Evolutionary conservation across 2,888 invertebrate species (phyloP), one percentile per base, ranked within the genome.

Genomic region (Tribolium freemani): DNA sequence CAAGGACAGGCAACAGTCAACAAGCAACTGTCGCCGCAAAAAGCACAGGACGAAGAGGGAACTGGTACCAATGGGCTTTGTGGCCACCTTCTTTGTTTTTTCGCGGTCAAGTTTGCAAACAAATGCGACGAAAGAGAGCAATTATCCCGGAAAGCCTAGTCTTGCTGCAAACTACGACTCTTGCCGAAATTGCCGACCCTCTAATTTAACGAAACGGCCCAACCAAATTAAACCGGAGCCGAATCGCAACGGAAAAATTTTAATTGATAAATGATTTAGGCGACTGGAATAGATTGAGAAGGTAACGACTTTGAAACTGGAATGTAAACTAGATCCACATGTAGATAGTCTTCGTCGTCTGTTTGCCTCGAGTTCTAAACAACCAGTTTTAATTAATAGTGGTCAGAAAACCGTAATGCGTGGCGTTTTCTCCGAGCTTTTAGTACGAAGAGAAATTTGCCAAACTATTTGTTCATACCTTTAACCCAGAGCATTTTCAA

Each of bases 101-200:
- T 70, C 60, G 69, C 63, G 69, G 63, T 61, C 61, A 61, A 69
- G 69, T 70, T 70, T 70, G 56, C 30, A 69, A 69, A 69, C 53
- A 68, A 68, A 57, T 68, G 58, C 13, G 20, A 6, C n/a, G 64
- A 31, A 56, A 20, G 21, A 45, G 38, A 57, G 57, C 38, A 16
- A 57, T 57, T 56, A 56, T 56, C 21, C 21, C 13, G 46, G 45
- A n/a, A 20, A 38, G 26, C 26, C 26, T 26, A 26, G 26, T 26
- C 26, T 26, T 26, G 26, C 26, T 26, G 5, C 26, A 26, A 26
- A 26, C 26, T 26, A 26, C 26, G 26, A 26, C 26, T 26, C 9
- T 45, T 21, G 16, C 11, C 9, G 4, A 16, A 51, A 51, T 16
- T 51, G 16, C 20, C 16, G 21, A n/a, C 53, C 45, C 45, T 45